Base-by-base conservation (phyloP, 2,888 invertebrate species). In the Tuberolachnus salignus region DNA sequence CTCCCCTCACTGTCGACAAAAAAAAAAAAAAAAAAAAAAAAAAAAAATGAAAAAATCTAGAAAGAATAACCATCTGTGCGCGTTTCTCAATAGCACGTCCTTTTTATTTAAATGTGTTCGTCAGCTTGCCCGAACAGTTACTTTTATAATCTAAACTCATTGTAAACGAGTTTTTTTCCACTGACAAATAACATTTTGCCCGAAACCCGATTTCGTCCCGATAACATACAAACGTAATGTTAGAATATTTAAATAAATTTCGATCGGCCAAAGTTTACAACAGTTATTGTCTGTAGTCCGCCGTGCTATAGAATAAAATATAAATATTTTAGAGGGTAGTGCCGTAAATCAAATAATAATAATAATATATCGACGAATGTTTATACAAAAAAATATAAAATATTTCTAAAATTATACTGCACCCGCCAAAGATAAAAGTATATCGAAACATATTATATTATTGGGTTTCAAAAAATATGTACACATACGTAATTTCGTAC, bases 41-140 rank as follows among this genome's bases (percentile, higher is more conserved):
- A 21, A 34, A 42, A 1, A 51, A 51, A 57, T 11, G 19, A 19
- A 51, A 3, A 67, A 49, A 23, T 3, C 14, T 4, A 59, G 8
- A 59, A 59, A 26, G 16, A 61, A 71, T 26, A 55, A 66, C 16
- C 64, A 74, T 75, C 66, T 67, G 75, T 57, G 55, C 46, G 16
- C n/a, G 46, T 64, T 61, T 64, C 64, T 75, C 55, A 67, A 75
- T 57, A 34, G 26, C 19, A 46, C 66, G 19, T 67, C 46, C 26
- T 49, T 75, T 75, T 75, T 75, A 67, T 75, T 75, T 57, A 57
- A 75, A 75, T 75, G 55, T 57, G 46, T 67, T 67, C 66, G 75
- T 57, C 75, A 75, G 66, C 57, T 75, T 57, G 75, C 23, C 46
- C 16, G 66, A 67, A 46, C 46, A 66, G 44, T 57, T 64, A 8